Conservation (phyloP, 2,113 vertebrate species). For the Natator depressus region DNA sequence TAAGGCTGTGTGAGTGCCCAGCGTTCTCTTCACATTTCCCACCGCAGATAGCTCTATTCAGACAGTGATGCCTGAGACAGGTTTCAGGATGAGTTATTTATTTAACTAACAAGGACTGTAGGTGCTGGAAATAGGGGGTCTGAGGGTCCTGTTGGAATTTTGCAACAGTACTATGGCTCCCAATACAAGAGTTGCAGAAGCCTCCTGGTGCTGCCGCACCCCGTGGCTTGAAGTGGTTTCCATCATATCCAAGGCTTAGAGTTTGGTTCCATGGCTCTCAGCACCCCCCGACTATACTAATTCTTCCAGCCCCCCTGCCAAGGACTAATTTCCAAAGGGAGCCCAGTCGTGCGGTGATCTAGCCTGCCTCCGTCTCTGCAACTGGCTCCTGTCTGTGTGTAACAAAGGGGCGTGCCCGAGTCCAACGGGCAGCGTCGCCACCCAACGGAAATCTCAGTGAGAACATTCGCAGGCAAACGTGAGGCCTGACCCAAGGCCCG, state of each 20-base stretch:
- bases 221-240: no score
- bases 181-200: no score
- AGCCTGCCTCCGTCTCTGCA: conserved; percentile 15
- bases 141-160: no score
- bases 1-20: not conserved
- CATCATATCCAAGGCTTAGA: no score
- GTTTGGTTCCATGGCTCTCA: no score
- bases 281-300: no score
- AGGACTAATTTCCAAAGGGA: not conserved
- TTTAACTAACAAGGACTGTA: not conserved
- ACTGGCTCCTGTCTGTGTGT: not conserved
- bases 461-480: not conserved
- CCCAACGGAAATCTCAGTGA: not conserved
- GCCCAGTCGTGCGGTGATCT: not conserved
- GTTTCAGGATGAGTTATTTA: not conserved
- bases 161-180: no score
- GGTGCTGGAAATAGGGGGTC: no score
- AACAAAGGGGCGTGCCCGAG: not conserved
- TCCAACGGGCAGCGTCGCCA: not conserved
- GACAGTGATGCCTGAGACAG: not conserved
- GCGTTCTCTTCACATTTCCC: not conserved
- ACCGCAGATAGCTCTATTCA: not conserved
- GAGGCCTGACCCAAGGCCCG: not conserved
- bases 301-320: not conserved
- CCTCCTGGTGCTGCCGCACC: no score